A percentile compares a stretch with the other conserved stretches of the same genome.
These are phyloP conservation scores for Columba guinea DNA, from an alignment of 2,797 vertebrate genomes.

Conservation along the genomic window DNA sequence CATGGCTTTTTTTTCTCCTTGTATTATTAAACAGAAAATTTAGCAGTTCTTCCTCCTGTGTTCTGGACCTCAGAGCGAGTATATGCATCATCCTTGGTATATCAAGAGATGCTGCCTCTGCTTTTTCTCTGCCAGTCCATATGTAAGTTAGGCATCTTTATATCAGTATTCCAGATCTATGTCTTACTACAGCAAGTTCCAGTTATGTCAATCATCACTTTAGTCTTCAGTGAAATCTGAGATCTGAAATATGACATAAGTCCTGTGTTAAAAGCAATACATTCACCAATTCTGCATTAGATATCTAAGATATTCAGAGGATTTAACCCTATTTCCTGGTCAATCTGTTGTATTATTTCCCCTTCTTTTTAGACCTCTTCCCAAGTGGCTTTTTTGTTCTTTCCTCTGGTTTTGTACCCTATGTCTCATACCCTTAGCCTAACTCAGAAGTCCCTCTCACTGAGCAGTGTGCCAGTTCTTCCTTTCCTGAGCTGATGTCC, in stretches of 20 bases:
- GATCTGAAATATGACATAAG: background rate
- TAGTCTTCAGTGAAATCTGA: background rate
- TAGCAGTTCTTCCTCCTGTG: background rate
- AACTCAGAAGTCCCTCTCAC: background rate
- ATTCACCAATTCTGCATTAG: background rate
- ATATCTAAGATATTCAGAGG: background rate
- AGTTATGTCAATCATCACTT: background rate
- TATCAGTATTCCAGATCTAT: background rate
- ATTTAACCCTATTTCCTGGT: background rate
- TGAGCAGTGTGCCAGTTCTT: background rate
- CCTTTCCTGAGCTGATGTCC: background rate
- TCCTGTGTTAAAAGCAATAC: background rate
- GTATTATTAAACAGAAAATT: background rate
- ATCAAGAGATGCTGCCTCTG: background rate
- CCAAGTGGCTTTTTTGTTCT: background rate
- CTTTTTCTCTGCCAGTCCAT: background rate
- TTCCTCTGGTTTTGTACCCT: background rate
- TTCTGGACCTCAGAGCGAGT: background rate
- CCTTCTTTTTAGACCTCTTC: background rate
- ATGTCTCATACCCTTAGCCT: background rate
- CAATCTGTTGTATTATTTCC: background rate
- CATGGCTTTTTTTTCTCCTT: fast-evolving
- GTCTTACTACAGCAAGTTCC: background rate
- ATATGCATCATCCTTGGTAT: background rate
- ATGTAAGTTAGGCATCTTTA: background rate